Conservation (phyloP, 2,888 invertebrate species). For the Neoascia interrupta region DNA sequence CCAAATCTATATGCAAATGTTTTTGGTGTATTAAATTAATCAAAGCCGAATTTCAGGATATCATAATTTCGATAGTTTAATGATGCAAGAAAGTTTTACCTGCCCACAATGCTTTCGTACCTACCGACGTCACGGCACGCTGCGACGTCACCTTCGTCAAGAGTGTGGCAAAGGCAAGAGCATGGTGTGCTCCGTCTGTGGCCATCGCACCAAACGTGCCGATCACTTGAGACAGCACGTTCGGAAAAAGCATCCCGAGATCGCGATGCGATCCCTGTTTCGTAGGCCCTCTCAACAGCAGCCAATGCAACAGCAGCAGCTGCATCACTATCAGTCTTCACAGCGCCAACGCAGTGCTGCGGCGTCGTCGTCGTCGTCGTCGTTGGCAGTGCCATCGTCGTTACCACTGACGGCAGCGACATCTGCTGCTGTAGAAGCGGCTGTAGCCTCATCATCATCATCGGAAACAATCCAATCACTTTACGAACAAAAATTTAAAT, state of each 20-base stretch:
- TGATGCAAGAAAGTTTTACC: slow-evolving; percentile 76
- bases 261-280: slow-evolving; percentile 78
- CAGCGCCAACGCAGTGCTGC: slow-evolving; percentile 48
- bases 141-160: slow-evolving; percentile 81
- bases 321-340: slow-evolving; percentile 69
- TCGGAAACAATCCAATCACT: slow-evolving; percentile 38
- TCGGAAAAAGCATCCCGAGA: slow-evolving; percentile 80
- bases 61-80: slow-evolving; percentile 69
- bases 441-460: slow-evolving; percentile 24
- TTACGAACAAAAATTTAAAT: slow-evolving; percentile 57
- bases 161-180: slow-evolving; percentile 81
- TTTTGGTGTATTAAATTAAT: slow-evolving; percentile 68
- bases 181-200: slow-evolving; percentile 81
- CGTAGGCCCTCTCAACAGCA: slow-evolving; percentile 74
- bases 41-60: slow-evolving; percentile 71
- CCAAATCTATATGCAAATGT: slow-evolving; percentile 41
- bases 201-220: slow-evolving; percentile 81
- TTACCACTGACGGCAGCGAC: slow-evolving; percentile 14
- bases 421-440: slow-evolving; percentile 27
- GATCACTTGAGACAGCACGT: slow-evolving; percentile 82
- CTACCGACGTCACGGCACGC: slow-evolving; percentile 81
- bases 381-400: not conserved
- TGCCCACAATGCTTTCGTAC: slow-evolving; percentile 81
- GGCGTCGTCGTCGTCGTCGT: slow-evolving; percentile 22
- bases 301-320: slow-evolving; percentile 71